A percentile compares a stretch with the other conserved stretches of the same genome.
Conservation (phyloP, 2,888 invertebrate species). For the Pseudolycoriella hygida region DNA sequence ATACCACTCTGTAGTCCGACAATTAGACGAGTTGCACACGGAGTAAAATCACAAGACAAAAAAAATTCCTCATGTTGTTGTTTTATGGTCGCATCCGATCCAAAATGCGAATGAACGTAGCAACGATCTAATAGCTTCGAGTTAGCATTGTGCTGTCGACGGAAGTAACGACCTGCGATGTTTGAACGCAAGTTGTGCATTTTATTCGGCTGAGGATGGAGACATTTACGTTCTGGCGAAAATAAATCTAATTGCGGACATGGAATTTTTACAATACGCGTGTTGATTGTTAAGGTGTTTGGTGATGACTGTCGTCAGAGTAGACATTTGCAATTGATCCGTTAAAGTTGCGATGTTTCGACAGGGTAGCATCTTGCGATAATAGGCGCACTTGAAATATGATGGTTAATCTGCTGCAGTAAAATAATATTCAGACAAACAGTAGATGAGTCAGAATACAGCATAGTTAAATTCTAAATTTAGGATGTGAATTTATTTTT, state of each 20-base stretch:
- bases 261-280: too few species aligned
- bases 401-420: too few species aligned
- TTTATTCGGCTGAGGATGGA: conserved; percentile 71
- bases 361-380: too few species aligned
- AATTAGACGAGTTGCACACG: conserved; percentile 46
- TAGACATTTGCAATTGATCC: too few species aligned
- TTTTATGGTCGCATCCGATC: conserved; percentile 54
- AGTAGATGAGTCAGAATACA: too few species aligned
- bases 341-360: too few species aligned
- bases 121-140: conserved; percentile 54
- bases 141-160: conserved; percentile 36
- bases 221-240: conserved; percentile 91
- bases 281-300: conserved; percentile 96
- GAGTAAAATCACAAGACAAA: conserved; percentile 51
- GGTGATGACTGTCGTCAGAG: conserved; percentile 82
- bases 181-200: too few species aligned
- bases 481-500: too few species aligned
- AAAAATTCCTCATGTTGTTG: conserved; percentile 55
- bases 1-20: conserved; percentile 86
- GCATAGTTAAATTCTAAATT: too few species aligned
- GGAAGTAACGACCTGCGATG: conserved; percentile 41
- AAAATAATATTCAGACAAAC: too few species aligned
- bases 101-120: conserved; percentile 68
- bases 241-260: too few species aligned
- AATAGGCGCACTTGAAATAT: too few species aligned